A percentile compares a stretch with the other conserved stretches of the same genome.
phyloP scores from a whole-genome alignment of 2,888 invertebrate species.

The Limnephilus lunatus region DNA sequence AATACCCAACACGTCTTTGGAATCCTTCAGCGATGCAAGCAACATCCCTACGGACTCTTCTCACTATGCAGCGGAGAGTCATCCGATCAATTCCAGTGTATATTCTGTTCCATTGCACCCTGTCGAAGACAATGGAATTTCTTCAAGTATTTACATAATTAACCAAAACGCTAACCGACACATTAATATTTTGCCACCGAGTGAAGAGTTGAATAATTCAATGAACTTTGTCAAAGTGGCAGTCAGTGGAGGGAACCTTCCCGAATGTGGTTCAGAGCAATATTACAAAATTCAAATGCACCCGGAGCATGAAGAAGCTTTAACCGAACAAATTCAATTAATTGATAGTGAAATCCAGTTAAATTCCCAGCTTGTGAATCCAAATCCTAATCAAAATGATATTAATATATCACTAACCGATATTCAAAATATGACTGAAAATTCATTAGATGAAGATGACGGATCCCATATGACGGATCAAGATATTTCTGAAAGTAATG shows the following conservation, averaged over 20 bases:
- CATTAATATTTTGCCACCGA: not conserved
- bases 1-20: constrained; percentile 33
- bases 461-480: too few species aligned
- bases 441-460: not conserved
- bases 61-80: not conserved
- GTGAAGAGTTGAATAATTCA: constrained; percentile 13
- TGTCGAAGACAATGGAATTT: not conserved
- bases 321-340: constrained; percentile 1
- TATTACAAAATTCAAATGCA: constrained; percentile 13
- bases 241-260: not conserved
- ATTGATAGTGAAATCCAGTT: not conserved
- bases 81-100: not conserved
- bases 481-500: constrained; percentile 28
- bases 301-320: not conserved
- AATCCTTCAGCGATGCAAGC: not conserved
- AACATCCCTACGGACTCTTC: not conserved
- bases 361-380: not conserved
- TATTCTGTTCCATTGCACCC: not conserved
- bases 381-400: not conserved
- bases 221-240: not conserved
- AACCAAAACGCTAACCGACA: not conserved
- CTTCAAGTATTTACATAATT: not conserved
- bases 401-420: not conserved
- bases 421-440: constrained; percentile 17
- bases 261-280: not conserved